Evolutionary conservation across 2,113 vertebrate species (phyloP), one percentile per base, ranked within the genome.

Genomic region (Cryptotis parvus): DNA sequence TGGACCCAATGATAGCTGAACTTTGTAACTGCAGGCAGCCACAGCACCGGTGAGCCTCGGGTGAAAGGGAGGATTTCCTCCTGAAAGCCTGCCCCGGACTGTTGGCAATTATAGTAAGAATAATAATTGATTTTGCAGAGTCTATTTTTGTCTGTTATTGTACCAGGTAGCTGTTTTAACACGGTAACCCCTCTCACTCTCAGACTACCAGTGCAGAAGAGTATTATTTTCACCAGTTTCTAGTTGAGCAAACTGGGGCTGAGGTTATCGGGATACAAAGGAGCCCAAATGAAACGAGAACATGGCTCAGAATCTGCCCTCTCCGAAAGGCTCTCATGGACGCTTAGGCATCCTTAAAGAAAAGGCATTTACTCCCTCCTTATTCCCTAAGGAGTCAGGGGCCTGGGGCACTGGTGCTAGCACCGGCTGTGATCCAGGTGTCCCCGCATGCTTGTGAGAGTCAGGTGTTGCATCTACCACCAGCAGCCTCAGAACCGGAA

Each of bases 41-140:
- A 43, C n/a, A 65, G 45, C 37, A 45, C 79, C 18, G 72, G 2
- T 66, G 77, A 92, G 39, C 37, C 58, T 61, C 49, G 29, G 26
- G 49, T 74, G 41, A 86, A 63, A 74, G 14, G 65, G 52, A 82
- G 18, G 18, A 8, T 43, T 24, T 18, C 31, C 12, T 66, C 33
- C n/a, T 77, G 72, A 94, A 91, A 78, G 37, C 27, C 68, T 78
- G 45, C 49, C 76, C 58, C 43, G 65, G 89, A 45, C 9, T 52
- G 77, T 43, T 55, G 45, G 41, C 6, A 73, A 92, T 74, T 75
- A 52, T 55, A 63, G 39, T 37, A 69, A 45, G 29, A 86, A 90
- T 81, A 87, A 77, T 11, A 66, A 66, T 29, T 27, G 35, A 70
- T 65, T 83, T 87, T 74, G 77, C 78, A 92, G 49, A 20, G 63